These are phyloP conservation scores for Mobula birostris DNA, from an alignment of 2,113 vertebrate genomes.

Conservation along the genomic window DNA sequence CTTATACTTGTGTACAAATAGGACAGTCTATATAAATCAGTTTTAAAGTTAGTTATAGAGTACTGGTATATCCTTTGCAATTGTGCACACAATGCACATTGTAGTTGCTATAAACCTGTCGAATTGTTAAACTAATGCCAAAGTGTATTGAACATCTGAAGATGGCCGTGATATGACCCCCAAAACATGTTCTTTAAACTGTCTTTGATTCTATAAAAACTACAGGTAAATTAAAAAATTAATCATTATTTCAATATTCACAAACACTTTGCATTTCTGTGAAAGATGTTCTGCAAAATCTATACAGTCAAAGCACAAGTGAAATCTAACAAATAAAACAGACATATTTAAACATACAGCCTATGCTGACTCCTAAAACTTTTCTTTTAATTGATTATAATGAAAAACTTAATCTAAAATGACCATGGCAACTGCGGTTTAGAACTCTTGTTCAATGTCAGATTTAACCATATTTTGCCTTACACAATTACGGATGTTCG, in stretches of 20 bases:
- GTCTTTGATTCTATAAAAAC: not conserved
- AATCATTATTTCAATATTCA: not conserved
- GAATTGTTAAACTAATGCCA: not conserved
- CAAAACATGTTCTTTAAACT: not conserved
- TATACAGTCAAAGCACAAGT: not conserved
- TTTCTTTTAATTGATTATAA: too few species aligned
- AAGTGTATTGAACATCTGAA: not conserved
- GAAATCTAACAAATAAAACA: not conserved
- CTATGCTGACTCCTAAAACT: not conserved
- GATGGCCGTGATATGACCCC: not conserved
- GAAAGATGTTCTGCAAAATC: not conserved
- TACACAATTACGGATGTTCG: not conserved
- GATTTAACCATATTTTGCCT: not conserved
- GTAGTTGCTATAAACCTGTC: not conserved
- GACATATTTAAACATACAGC: too few species aligned
- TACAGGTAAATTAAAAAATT: not conserved
- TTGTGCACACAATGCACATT: not conserved
- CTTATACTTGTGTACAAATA: not conserved
- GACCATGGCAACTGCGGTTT: not conserved
- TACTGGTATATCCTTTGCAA: not conserved
- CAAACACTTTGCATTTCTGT: not conserved
- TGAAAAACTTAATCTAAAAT: not conserved
- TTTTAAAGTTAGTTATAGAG: conserved; percentile 3
- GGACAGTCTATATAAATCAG: not conserved
- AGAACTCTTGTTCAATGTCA: not conserved